Conservation (phyloP, 2,797 vertebrate genomes). For the Intellagama lesueurii region DNA sequence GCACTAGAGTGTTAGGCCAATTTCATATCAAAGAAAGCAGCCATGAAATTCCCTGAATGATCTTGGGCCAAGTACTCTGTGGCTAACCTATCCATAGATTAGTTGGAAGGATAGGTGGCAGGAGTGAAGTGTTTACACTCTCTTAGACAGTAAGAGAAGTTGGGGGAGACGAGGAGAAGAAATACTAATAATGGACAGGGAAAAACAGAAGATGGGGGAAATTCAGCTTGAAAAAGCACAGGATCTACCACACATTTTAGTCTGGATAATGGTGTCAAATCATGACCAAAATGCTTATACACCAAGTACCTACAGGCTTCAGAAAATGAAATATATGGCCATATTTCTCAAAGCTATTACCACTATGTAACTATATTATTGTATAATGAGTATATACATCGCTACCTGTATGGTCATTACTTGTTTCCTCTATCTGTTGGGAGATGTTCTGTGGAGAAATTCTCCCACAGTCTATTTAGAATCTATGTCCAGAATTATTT, state of each 20-base stretch:
- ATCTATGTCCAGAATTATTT: neutral
- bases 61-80: neutral
- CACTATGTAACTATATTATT: neutral
- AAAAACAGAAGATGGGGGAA: neutral
- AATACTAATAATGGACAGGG: neutral
- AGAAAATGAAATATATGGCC: neutral
- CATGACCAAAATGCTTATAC: neutral
- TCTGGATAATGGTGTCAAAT: neutral
- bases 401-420: neutral
- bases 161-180: neutral
- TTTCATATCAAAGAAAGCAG: neutral
- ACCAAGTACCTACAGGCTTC: neutral
- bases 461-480: neutral
- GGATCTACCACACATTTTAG: neutral
- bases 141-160: neutral
- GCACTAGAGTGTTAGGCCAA: neutral
- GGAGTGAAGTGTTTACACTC: neutral
- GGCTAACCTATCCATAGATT: neutral
- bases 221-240: neutral
- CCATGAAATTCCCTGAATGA: neutral
- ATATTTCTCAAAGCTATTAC: neutral
- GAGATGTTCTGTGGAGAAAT: neutral
- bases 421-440: too few relatives aligned
- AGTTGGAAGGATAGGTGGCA: neutral
- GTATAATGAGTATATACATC: neutral